Evolutionary conservation across 2,797 vertebrate species (phyloP).

Genomic region (Danio kyathit): DNA sequence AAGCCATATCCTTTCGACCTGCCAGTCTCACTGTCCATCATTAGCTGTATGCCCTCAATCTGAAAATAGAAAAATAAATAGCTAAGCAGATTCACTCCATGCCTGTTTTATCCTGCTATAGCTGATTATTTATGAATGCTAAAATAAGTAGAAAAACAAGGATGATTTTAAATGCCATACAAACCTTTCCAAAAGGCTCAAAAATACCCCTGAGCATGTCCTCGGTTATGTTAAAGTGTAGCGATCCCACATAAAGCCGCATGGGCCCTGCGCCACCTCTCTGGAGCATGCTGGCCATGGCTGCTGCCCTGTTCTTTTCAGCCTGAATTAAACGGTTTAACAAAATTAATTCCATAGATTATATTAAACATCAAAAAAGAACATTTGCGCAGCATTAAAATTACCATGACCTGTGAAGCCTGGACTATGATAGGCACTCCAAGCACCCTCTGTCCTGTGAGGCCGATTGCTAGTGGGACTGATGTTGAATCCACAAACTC

Average conservation of each 20-base stretch:
- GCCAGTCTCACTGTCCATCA: slow-evolving; percentile 99
- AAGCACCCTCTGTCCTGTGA: slow-evolving; percentile 95
- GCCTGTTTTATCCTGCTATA: neutral
- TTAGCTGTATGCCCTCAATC: slow-evolving; percentile 99
- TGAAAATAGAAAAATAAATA: slow-evolving; percentile 62
- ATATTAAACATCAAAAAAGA: neutral
- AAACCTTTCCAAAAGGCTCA: slow-evolving; percentile 96
- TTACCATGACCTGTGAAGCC: slow-evolving; percentile 89
- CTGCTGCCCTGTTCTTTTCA: slow-evolving; percentile 96
- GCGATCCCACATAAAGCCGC: slow-evolving; percentile 95
- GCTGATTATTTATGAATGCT: neutral
- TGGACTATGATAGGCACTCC: slow-evolving; percentile 99
- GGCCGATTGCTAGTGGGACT: slow-evolving; percentile 95
- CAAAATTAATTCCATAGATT: neutral
- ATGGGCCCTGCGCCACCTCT: slow-evolving; percentile 96
- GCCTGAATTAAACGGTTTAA: slow-evolving; percentile 77
- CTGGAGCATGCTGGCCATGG: slow-evolving; percentile 93
- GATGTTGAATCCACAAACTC: slow-evolving; percentile 97
- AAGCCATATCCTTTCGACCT: slow-evolving; percentile 99
- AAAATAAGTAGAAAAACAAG: neutral
- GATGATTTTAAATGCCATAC: neutral
- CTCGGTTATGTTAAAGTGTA: slow-evolving; percentile 99
- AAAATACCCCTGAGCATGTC: slow-evolving; percentile 99
- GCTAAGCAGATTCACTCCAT: neutral
- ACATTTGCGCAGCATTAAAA: neutral